Evolutionary conservation across 2,113 vertebrate species (phyloP).

Genomic region (Entomyzon cyanotis): DNA sequence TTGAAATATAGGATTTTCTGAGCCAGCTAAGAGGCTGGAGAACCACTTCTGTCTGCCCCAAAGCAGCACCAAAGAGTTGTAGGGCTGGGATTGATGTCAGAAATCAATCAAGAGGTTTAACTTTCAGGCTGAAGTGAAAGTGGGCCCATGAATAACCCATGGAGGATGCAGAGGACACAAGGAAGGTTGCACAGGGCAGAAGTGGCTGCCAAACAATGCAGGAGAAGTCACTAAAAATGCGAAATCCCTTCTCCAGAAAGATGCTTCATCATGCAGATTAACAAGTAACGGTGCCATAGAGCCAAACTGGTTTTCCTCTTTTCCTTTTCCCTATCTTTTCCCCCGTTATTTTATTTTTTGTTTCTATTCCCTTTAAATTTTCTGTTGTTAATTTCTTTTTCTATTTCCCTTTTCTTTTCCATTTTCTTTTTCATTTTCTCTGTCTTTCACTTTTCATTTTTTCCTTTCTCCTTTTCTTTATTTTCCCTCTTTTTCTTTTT

Average conservation of each 20-base stretch:
- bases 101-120: neutral
- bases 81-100: neutral
- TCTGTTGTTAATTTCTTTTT: neutral
- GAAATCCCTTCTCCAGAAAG: neutral
- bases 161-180: neutral
- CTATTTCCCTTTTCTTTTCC: fast-evolving
- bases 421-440: no score
- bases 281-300: neutral
- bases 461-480: fast-evolving
- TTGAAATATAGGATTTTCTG: neutral
- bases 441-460: fast-evolving
- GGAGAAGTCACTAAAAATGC: neutral
- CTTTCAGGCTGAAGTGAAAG: neutral
- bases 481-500: fast-evolving
- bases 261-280: neutral
- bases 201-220: neutral
- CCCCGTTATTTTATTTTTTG: neutral
- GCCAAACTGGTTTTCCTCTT: neutral
- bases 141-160: neutral
- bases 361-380: neutral
- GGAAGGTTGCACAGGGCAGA: neutral
- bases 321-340: neutral
- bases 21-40: neutral
- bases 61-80: neutral
- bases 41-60: neutral